Evolutionary conservation across 2,888 invertebrate genomes (phyloP).

Genomic region (Invenusta paracnida): DNA sequence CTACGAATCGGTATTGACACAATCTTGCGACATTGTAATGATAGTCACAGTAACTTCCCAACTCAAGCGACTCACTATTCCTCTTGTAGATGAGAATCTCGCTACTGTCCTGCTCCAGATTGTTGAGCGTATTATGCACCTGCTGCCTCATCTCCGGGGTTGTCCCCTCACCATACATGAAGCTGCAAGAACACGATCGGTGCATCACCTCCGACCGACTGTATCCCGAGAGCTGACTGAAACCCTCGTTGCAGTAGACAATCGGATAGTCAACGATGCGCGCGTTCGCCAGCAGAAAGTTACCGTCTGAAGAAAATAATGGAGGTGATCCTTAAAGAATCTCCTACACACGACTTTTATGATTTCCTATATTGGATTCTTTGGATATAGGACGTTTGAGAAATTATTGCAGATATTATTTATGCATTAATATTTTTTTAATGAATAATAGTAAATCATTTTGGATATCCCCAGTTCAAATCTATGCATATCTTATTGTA

Average conservation of each 20-base stretch:
- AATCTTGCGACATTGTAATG: too few relatives aligned
- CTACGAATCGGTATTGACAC: too few relatives aligned
- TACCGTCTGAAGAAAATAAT: conserved; percentile 72
- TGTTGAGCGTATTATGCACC: conserved; percentile 87
- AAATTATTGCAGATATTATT: too few relatives aligned
- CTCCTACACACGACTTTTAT: too few relatives aligned
- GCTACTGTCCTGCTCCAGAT: conserved; percentile 92
- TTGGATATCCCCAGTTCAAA: too few relatives aligned
- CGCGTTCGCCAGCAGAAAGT: conserved; percentile 96
- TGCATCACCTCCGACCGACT: conserved; percentile 87
- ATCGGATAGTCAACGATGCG: conserved; percentile 87
- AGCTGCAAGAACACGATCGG: conserved; percentile 67
- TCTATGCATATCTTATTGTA: too few relatives aligned
- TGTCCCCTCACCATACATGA: conserved; percentile 98
- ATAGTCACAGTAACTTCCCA: too few relatives aligned
- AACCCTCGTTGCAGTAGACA: conserved; percentile 99
- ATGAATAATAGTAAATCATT: too few relatives aligned
- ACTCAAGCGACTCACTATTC: conserved; percentile 70
- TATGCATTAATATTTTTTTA: too few relatives aligned
- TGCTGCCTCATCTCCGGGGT: conserved; percentile 89
- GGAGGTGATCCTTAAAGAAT: background rate
- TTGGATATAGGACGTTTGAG: too few relatives aligned
- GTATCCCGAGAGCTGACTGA: conserved; percentile 98
- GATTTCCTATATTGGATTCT: too few relatives aligned
- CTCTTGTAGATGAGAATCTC: conserved; percentile 98